A percentile compares a stretch with the other conserved stretches of the same genome.
phyloP scores from a whole-genome alignment of 2,113 vertebrate species.

The Vulpes vulpes region DNA sequence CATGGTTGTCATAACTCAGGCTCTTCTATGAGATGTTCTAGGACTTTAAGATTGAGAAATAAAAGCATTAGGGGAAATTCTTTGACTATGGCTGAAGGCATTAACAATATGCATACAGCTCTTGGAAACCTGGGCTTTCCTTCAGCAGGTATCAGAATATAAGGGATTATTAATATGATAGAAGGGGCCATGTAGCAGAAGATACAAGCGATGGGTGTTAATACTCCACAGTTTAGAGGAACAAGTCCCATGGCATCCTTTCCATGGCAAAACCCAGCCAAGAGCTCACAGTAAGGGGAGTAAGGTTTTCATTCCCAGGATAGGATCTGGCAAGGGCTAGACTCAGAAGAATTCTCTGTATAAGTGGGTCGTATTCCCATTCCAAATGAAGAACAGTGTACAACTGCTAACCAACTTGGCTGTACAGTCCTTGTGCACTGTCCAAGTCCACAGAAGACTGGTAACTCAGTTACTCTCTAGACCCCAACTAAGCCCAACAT shows the following conservation, averaged over 20 bases:
- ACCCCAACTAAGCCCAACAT: neutral
- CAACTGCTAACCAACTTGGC: neutral
- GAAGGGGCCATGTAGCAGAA: neutral
- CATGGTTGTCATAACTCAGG: neutral
- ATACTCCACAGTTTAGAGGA: neutral
- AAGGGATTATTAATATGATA: neutral
- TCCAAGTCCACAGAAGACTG: neutral
- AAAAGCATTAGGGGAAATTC: neutral
- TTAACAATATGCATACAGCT: neutral
- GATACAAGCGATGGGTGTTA: neutral
- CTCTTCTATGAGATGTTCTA: neutral
- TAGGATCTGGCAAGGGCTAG: neutral
- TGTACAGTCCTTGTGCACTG: neutral
- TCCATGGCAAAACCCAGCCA: neutral
- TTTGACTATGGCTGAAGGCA: neutral
- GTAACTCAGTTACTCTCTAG: neutral
- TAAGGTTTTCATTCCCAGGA: neutral
- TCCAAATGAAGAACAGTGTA: neutral
- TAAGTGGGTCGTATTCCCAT: neutral
- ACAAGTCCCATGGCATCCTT: neutral
- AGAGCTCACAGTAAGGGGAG: neutral
- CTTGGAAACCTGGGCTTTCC: neutral
- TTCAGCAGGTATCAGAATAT: neutral
- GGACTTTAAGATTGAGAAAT: neutral
- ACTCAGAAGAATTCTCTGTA: neutral